Evolutionary conservation across 2,888 invertebrate genomes (phyloP), one percentile per base, ranked within the genome.

Genomic region (Charanyca ferruginea): DNA sequence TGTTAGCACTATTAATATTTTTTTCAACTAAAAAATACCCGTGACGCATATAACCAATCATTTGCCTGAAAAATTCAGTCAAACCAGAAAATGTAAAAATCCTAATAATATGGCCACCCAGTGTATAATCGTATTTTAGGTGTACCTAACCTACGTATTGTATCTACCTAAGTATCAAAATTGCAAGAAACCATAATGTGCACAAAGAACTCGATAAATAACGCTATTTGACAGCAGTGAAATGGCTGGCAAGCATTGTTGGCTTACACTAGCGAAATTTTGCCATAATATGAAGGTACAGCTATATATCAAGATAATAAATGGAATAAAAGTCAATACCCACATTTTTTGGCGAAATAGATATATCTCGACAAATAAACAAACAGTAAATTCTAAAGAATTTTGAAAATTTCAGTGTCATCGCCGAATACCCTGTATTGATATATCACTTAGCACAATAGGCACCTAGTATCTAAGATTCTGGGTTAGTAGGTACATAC

Each of bases 221-320:
- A 57, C 38, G 1, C 35, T 23, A 38, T 57, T 57, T 41, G 8
- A 52, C 8, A 59, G 32, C 9, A 47, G 54, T 57, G 61, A 55
- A 57, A 47, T 44, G 11, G 32, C 45, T 73, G 53, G 42, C 60
- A 73, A 54, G 47, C 20, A 54, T 68, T 64, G 42, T 68, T 78
- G 60, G 64, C 58, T 64, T 47, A 51, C n/a, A 41, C 38, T 20
- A 51, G 32, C 41, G 48, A 65, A 68, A 52, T 13, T 16, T 23
- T 52, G 52, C 16, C 48, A 42, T 49, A 13, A n/a, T n/a, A n/a
- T n/a, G n/a, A n/a, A n/a, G 20, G 48, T 49, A n/a, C 28, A 63
- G 49, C 42, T 45, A 63, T 62, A 48, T 9, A 41, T 65, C 52
- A 65, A 65, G 32, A 47, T 41, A 72, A 64, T 25, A 72, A 68